Conservation (phyloP, 2,797 vertebrate species). For the Alca torda region DNA sequence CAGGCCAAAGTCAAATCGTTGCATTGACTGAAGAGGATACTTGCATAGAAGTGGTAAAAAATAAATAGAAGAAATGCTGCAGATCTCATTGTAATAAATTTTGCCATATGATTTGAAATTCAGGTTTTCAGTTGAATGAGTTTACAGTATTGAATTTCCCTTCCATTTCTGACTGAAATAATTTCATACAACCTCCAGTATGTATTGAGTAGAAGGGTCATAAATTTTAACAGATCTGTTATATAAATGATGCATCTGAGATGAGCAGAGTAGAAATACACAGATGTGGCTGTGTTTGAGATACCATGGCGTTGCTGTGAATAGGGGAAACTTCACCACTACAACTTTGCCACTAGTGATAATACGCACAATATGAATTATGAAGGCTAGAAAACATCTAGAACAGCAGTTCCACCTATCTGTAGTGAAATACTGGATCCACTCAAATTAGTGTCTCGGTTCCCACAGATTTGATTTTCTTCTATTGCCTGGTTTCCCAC, state of each 20-base stretch:
- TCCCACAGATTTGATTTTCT: background rate
- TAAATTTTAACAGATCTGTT: conserved; percentile 24
- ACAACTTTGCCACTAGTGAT: background rate
- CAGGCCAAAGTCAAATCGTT: background rate
- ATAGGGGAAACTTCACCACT: background rate
- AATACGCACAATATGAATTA: background rate
- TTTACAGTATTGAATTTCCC: conserved; percentile 35
- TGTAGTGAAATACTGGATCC: background rate
- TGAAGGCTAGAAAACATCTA: background rate
- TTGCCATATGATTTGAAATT: conserved; percentile 29
- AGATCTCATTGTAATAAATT: conserved; percentile 39
- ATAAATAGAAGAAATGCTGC: background rate
- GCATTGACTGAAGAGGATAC: background rate
- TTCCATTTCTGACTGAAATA: conserved; percentile 28
- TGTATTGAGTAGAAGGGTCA: conserved; percentile 7
- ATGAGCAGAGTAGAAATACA: background rate
- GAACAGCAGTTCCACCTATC: background rate
- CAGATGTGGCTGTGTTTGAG: background rate
- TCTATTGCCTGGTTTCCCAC: background rate
- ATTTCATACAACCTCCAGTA: background rate
- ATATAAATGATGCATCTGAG: background rate
- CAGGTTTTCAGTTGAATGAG: conserved; percentile 23
- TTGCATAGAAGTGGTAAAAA: background rate
- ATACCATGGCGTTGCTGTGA: background rate
- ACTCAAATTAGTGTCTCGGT: background rate